These are phyloP conservation scores for Capromys pilorides DNA, from an alignment of 2,797 vertebrate species.

Conservation along the genomic window DNA sequence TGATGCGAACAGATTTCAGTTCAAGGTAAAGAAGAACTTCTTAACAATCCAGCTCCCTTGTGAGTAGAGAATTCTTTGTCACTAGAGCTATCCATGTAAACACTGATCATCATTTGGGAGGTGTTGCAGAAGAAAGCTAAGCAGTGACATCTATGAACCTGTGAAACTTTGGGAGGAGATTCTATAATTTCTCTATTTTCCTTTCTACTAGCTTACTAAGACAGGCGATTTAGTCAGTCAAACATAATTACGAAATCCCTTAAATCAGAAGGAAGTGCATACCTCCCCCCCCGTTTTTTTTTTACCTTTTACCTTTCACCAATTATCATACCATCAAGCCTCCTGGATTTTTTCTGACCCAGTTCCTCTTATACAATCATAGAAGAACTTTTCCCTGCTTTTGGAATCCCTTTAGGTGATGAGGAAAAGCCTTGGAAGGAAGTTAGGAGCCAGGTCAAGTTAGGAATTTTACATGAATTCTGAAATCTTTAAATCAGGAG, in stretches of 20 bases:
- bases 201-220: not conserved
- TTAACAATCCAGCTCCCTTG: not conserved
- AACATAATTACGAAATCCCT: not conserved
- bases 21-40: slow-evolving; percentile 4
- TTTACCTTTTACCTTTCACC: not conserved
- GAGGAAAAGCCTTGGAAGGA: slow-evolving; percentile 15
- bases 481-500: slow-evolving; percentile 9
- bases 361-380: not conserved
- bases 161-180: not conserved
- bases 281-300: too few relatives aligned
- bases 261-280: not conserved
- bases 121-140: not conserved
- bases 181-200: slow-evolving; percentile 35
- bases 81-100: not conserved
- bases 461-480: slow-evolving; percentile 10
- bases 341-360: not conserved
- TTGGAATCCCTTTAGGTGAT: not conserved
- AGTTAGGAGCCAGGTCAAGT: not conserved
- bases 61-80: not conserved
- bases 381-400: not conserved
- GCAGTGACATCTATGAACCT: not conserved
- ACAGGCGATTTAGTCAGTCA: not conserved
- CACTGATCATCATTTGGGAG: not conserved
- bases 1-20: not conserved
- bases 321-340: not conserved